Conservation (phyloP, 2,113 vertebrate species). For the Hippocampus guttulatus region DNA sequence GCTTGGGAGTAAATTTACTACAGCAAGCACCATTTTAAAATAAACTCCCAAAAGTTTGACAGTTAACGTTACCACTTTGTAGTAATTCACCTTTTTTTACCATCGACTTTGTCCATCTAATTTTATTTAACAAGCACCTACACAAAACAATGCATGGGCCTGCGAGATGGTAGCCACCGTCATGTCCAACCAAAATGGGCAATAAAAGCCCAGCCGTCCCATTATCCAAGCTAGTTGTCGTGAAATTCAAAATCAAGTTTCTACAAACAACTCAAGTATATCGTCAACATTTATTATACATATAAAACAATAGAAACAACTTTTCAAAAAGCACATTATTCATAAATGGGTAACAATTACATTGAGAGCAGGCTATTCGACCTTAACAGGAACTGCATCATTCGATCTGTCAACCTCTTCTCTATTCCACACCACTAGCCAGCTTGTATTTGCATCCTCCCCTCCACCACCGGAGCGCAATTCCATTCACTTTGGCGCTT, state of each 20-base stretch:
- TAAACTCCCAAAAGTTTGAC: no score
- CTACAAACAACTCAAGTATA: constrained; percentile 14
- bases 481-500: constrained; percentile 34
- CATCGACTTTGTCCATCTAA: no score
- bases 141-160: no score
- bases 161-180: no score
- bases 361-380: constrained; percentile 6
- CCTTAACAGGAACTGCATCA: constrained; percentile 5
- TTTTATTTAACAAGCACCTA: no score
- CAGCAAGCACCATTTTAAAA: no score
- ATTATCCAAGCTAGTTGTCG: no score
- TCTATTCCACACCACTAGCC: constrained; percentile 24
- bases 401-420: constrained; percentile 9
- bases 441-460: constrained; percentile 32
- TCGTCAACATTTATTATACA: constrained; percentile 59
- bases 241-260: background rate
- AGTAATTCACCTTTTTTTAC: no score
- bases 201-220: background rate
- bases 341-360: constrained; percentile 35
- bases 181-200: background rate
- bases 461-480: constrained; percentile 48
- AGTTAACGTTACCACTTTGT: no score
- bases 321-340: constrained; percentile 41
- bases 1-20: no score
- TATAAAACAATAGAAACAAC: constrained; percentile 64